Conservation (phyloP, 2,888 invertebrate species). For the Rhyacophila evoluta region DNA sequence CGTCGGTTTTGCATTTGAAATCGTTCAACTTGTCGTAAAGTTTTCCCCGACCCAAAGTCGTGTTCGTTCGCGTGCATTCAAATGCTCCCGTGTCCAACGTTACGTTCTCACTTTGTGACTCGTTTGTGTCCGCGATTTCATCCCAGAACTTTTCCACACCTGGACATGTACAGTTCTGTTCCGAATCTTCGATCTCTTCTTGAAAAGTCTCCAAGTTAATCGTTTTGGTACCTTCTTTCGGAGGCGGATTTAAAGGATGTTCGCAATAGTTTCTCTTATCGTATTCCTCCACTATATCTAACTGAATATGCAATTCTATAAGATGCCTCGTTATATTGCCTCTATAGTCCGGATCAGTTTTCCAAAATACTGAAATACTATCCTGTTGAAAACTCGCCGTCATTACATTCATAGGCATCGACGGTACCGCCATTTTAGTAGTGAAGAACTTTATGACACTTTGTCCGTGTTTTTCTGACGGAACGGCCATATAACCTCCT, state of each 20-base stretch:
- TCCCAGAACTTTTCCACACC: slow-evolving; percentile 35
- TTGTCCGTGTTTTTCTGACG: slow-evolving; percentile 66
- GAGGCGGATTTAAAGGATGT: slow-evolving; percentile 58
- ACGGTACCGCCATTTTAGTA: slow-evolving; percentile 73
- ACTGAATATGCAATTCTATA: slow-evolving; percentile 60
- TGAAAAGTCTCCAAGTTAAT: slow-evolving; percentile 55
- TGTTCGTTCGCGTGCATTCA: neutral
- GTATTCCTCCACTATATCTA: slow-evolving; percentile 60
- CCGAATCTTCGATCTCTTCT: slow-evolving; percentile 54
- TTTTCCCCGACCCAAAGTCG: neutral
- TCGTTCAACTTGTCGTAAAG: neutral
- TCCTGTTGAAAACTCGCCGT: slow-evolving; percentile 58
- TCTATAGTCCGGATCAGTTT: slow-evolving; percentile 65
- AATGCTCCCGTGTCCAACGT: neutral
- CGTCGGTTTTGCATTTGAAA: neutral
- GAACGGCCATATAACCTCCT: slow-evolving; percentile 64
- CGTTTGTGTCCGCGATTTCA: neutral
- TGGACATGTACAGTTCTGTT: slow-evolving; percentile 50
- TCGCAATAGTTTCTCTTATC: slow-evolving; percentile 69
- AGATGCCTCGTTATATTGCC: slow-evolving; percentile 61
- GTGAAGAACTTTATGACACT: slow-evolving; percentile 74
- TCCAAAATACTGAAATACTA: slow-evolving; percentile 70
- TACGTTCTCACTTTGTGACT: neutral
- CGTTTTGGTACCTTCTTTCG: neutral
- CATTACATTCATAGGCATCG: slow-evolving; percentile 58